A percentile compares a stretch with the other conserved stretches of the same genome.
phyloP scores from a whole-genome alignment of 1,140 invertebrate species.

The Zaprionus vittiger region DNA sequence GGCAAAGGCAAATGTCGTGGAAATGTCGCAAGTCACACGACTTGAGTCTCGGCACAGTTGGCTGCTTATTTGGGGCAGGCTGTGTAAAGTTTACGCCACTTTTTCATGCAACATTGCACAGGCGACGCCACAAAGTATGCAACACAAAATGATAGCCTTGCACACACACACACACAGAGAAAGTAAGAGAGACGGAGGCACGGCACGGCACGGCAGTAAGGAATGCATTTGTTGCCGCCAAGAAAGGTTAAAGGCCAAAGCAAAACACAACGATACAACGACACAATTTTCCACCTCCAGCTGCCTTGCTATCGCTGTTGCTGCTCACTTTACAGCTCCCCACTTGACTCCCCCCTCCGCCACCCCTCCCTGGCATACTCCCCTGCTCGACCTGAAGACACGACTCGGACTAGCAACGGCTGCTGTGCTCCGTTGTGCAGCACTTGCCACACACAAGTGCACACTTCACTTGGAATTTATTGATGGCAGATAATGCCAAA shows the following conservation, averaged over 20 bases:
- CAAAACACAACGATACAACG: slow-evolving; percentile 36
- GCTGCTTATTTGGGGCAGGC: slow-evolving; percentile 71
- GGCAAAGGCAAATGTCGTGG: slow-evolving; percentile 66
- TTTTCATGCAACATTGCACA: slow-evolving; percentile 81
- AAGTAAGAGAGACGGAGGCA: no score
- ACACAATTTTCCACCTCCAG: slow-evolving; percentile 58
- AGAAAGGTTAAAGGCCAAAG: slow-evolving; percentile 79
- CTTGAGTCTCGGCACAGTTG: slow-evolving; percentile 46
- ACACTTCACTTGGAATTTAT: slow-evolving; percentile 83
- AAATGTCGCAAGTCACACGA: slow-evolving; percentile 74
- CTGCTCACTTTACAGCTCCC: slow-evolving; percentile 63
- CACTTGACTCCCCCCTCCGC: neutral
- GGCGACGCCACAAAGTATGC: slow-evolving; percentile 72
- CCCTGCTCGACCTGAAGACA: neutral
- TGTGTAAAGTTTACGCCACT: slow-evolving; percentile 71
- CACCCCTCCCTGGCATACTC: neutral
- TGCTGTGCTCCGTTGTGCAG: slow-evolving; percentile 71
- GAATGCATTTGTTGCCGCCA: slow-evolving; percentile 30
- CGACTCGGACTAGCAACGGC: slow-evolving; percentile 13
- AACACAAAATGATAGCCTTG: slow-evolving; percentile 76
- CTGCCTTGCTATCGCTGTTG: slow-evolving; percentile 8
- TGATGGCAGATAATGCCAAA: slow-evolving; percentile 81
- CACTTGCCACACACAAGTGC: slow-evolving; percentile 80
- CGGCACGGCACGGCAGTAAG: neutral
- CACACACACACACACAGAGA: slow-evolving; percentile 53